A percentile compares a stretch with the other conserved stretches of the same genome.
phyloP scores from a whole-genome alignment of 2,113 vertebrate genomes.

The Dipodomys merriami region DNA sequence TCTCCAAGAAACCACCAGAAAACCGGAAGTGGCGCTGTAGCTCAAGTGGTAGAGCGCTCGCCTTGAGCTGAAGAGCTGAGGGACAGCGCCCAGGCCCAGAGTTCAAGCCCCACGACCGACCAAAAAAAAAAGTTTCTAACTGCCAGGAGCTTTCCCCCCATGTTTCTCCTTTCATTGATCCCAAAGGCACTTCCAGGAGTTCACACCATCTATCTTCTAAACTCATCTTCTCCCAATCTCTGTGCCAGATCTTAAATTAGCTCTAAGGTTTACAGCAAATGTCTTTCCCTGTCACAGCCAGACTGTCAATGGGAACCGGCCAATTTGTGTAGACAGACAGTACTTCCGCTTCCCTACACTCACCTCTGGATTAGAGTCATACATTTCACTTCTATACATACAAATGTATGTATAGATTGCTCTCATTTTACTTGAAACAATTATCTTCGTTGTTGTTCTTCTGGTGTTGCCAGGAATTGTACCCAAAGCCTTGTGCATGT shows the following conservation, averaged over 20 bases:
- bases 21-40: no score
- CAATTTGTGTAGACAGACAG: neutral
- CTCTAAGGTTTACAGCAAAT: neutral
- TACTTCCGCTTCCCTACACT: neutral
- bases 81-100: no score
- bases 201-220: neutral
- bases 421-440: neutral
- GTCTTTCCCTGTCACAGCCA: neutral
- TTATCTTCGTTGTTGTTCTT: no score
- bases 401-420: neutral
- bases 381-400: no score
- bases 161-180: neutral
- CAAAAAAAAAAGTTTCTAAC: conserved; percentile 11
- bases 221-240: neutral
- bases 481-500: neutral
- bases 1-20: no score
- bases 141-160: neutral
- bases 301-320: neutral
- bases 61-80: no score
- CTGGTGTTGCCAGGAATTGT: neutral
- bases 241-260: neutral
- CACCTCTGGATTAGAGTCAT: neutral
- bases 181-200: neutral
- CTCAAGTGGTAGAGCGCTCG: no score
- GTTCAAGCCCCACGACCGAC: no score